Percentiles rank a stretch among this genome's conserved stretches.
phyloP scores from a whole-genome alignment of 2,888 invertebrate genomes.

The Nymphalis polychloros region DNA sequence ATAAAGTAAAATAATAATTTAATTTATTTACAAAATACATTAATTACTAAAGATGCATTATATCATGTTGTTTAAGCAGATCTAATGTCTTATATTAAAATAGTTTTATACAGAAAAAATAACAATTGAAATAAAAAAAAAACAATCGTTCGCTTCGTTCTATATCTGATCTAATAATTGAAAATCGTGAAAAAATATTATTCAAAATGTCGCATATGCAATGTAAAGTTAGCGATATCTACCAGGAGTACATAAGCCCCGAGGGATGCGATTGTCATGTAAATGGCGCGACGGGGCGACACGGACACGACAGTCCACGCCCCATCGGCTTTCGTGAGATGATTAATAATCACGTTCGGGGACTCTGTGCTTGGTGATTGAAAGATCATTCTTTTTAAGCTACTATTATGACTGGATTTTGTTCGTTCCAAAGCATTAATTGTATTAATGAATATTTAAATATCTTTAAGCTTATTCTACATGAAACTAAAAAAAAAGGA shows the following conservation, averaged over 20 bases:
- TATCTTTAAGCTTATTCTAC: too few species aligned
- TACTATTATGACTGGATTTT: not conserved
- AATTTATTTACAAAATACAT: too few species aligned
- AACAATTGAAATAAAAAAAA: too few species aligned
- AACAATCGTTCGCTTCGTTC: too few species aligned
- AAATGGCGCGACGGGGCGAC: conserved; percentile 46
- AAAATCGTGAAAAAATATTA: not conserved
- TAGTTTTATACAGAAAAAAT: too few species aligned
- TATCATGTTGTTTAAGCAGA: too few species aligned
- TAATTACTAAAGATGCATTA: too few species aligned
- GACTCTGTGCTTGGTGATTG: conserved; percentile 15
- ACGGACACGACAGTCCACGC: conserved; percentile 43
- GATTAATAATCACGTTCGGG: conserved; percentile 33
- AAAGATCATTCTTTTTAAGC: conserved; percentile 18
- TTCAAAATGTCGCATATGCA: conserved; percentile 7
- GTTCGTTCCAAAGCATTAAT: not conserved
- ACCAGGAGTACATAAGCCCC: conserved; percentile 38
- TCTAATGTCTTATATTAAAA: too few species aligned
- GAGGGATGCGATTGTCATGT: conserved; percentile 49
- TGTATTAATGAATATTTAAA: not conserved
- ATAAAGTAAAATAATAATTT: too few species aligned
- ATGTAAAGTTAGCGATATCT: conserved; percentile 17
- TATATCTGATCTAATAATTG: too few species aligned
- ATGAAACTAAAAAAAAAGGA: too few species aligned
- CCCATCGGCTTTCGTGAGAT: conserved; percentile 42